Conservation (phyloP, 1,140 invertebrate genomes). For the Megalopta genalis region DNA sequence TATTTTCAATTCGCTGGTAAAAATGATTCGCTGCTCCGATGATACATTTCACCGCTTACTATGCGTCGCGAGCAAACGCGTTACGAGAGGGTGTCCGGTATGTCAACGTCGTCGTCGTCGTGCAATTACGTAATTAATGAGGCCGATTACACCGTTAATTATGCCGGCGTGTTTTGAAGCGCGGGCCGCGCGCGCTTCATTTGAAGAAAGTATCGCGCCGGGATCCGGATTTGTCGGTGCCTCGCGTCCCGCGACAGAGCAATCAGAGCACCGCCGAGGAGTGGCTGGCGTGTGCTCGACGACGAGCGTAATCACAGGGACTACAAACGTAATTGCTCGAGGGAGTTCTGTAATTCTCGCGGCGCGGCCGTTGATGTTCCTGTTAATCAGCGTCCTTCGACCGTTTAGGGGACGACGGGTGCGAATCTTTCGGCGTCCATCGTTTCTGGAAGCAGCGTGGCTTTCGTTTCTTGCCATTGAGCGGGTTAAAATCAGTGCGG, state of each 20-base stretch:
- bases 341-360: neutral
- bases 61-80: no score
- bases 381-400: neutral
- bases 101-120: no score
- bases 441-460: no score
- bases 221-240: neutral
- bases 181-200: neutral
- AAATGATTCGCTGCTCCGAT: no score
- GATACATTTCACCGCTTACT: no score
- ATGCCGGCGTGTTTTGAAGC: neutral
- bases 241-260: neutral
- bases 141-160: no score
- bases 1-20: no score
- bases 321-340: constrained; percentile 5
- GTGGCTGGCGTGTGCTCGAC: neutral
- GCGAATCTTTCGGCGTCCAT: neutral
- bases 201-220: neutral
- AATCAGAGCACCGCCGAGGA: neutral
- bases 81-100: no score
- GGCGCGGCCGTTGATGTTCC: neutral
- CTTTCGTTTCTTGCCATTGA: no score
- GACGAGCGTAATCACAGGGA: neutral
- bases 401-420: neutral
- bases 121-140: no score
- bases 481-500: no score